Conservation (phyloP, 2,113 vertebrate species). For the Carassius gibelio region DNA sequence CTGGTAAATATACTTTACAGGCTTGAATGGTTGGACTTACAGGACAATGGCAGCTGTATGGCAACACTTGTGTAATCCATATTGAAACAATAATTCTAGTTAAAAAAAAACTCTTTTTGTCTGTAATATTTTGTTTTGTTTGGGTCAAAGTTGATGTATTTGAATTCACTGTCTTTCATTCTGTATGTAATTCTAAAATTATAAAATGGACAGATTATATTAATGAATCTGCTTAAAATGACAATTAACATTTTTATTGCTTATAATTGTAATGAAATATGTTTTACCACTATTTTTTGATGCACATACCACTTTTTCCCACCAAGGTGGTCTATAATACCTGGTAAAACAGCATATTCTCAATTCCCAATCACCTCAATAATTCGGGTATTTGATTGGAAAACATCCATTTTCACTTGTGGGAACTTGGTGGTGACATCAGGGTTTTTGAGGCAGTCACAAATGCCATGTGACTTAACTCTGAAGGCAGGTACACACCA, state of each 20-base stretch:
- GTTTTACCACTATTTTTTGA: neutral
- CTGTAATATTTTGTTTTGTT: neutral
- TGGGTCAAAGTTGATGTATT: slow-evolving; percentile 9
- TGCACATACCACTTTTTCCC: neutral
- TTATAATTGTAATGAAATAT: too few species aligned
- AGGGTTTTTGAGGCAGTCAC: too few species aligned
- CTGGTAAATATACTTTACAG: slow-evolving; percentile 71
- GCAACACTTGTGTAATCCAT: slow-evolving; percentile 18
- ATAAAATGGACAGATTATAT: neutral
- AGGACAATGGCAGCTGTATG: slow-evolving; percentile 42
- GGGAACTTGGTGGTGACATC: too few species aligned
- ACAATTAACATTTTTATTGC: too few species aligned
- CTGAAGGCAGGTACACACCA: too few species aligned
- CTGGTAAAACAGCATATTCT: neutral
- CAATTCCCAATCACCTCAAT: neutral
- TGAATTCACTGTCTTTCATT: neutral
- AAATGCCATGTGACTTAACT: neutral
- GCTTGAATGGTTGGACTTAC: slow-evolving; percentile 69
- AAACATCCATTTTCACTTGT: neutral
- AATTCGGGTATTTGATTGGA: too few species aligned
- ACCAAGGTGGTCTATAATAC: neutral
- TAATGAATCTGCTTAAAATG: neutral
- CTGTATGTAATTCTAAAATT: neutral
- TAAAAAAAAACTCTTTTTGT: neutral
- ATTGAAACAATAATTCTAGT: slow-evolving; percentile 19